These are phyloP conservation scores for Lissocephala sabroskyi DNA, from an alignment of 2,888 invertebrate genomes.

Conservation along the genomic window DNA sequence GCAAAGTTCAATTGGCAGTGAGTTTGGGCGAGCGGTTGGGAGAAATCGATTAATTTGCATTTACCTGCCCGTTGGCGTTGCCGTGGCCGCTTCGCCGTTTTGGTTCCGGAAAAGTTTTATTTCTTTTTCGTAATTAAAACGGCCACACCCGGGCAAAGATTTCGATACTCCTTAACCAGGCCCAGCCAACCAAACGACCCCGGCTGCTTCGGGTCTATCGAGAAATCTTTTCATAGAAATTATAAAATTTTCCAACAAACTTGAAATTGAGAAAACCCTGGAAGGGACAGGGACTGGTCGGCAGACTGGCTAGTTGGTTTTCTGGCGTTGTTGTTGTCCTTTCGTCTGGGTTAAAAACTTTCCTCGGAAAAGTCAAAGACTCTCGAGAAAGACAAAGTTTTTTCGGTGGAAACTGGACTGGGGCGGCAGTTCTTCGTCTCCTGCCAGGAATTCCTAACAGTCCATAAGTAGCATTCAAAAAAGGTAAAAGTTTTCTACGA, in stretches of 20 bases:
- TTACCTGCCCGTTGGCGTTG: constrained; percentile 30
- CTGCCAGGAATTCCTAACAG: constrained; percentile 24
- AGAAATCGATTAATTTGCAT: constrained; percentile 57
- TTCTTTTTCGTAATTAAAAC: constrained; percentile 53
- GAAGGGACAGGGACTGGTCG: too few relatives aligned
- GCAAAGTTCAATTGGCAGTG: too few relatives aligned
- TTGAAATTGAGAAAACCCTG: too few relatives aligned
- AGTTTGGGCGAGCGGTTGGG: too few relatives aligned
- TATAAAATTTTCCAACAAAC: too few relatives aligned
- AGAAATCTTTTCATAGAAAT: constrained; percentile 9
- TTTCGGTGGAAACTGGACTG: not conserved
- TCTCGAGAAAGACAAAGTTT: constrained; percentile 57
- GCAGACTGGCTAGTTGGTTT: too few relatives aligned
- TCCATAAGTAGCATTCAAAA: constrained; percentile 4
- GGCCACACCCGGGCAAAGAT: constrained; percentile 47
- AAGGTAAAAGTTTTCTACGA: too few relatives aligned
- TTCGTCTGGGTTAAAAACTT: constrained; percentile 1
- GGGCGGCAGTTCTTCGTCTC: not conserved
- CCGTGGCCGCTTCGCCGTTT: too few relatives aligned
- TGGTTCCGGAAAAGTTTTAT: too few relatives aligned
- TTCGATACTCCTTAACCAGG: not conserved
- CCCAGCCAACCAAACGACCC: constrained; percentile 3
- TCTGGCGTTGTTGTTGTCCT: too few relatives aligned
- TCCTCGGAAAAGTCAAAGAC: constrained; percentile 39
- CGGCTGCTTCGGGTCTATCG: not conserved